A percentile compares a stretch with the other conserved stretches of the same genome.
Conservation (phyloP, 2,888 invertebrate species). For the Ormyrus pomaceus region DNA sequence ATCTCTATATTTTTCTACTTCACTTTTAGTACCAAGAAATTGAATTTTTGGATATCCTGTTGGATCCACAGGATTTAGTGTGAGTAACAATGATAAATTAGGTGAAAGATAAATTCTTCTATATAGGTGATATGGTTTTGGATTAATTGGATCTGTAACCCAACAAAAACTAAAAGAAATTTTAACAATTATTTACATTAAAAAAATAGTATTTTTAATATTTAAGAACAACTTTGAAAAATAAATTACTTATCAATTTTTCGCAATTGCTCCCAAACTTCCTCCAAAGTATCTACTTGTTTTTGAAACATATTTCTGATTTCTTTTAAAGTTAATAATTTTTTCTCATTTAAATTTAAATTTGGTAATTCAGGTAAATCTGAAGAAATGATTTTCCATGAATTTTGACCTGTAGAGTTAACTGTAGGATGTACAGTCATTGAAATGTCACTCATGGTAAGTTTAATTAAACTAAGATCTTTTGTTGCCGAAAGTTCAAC, state of each 20-base stretch:
- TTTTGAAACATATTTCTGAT: conserved; percentile 62
- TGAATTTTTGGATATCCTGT: conserved; percentile 66
- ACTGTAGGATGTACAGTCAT: conserved; percentile 60
- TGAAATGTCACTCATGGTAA: conserved; percentile 63
- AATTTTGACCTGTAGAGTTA: conserved; percentile 56
- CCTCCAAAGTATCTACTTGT: conserved; percentile 63
- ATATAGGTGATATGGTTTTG: conserved; percentile 70
- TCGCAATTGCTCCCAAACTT: conserved; percentile 64
- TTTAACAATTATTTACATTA: conserved; percentile 21
- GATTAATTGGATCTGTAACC: conserved; percentile 69
- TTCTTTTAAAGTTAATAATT: conserved; percentile 59
- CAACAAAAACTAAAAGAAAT: conserved; percentile 67
- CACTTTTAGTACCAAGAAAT: conserved; percentile 67
- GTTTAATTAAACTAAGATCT: conserved; percentile 63
- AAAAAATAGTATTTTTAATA: conserved; percentile 23
- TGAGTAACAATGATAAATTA: conserved; percentile 66
- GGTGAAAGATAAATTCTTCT: conserved; percentile 69
- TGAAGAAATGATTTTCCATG: conserved; percentile 64
- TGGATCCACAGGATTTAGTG: conserved; percentile 65
- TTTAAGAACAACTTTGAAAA: neutral
- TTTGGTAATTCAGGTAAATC: conserved; percentile 66
- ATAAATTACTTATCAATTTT: conserved; percentile 68
- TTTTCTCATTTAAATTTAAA: conserved; percentile 60
- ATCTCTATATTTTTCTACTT: conserved; percentile 64
- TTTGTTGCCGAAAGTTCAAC: conserved; percentile 62